These are phyloP conservation scores for Amaurobius ferox DNA, from an alignment of 2,888 invertebrate species.

Conservation along the genomic window DNA sequence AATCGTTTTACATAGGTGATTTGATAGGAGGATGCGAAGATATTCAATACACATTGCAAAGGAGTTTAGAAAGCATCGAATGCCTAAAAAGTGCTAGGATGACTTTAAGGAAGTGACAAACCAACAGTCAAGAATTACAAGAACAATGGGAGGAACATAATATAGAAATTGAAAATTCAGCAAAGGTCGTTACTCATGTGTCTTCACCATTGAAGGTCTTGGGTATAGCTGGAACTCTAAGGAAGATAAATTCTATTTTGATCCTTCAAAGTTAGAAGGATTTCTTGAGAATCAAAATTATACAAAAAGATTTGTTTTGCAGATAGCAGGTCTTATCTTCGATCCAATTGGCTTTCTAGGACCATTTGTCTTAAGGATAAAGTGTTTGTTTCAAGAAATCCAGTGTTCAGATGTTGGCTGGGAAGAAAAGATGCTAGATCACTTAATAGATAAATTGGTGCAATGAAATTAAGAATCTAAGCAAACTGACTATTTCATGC, in stretches of 20 bases:
- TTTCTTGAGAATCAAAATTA: not conserved
- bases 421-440: not conserved
- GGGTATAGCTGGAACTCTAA: not conserved
- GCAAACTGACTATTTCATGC: not conserved
- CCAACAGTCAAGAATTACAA: too few species aligned
- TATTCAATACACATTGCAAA: too few species aligned
- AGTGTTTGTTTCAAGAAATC: constrained; percentile 25
- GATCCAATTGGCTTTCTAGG: constrained; percentile 8
- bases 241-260: not conserved
- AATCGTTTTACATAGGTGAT: too few species aligned
- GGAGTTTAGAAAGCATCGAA: too few species aligned
- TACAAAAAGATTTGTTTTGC: not conserved
- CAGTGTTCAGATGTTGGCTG: not conserved
- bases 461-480: not conserved
- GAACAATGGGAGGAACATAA: too few species aligned
- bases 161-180: too few species aligned
- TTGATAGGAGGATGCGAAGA: too few species aligned
- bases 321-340: constrained; percentile 11
- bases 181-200: not conserved
- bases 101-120: too few species aligned
- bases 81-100: too few species aligned
- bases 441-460: not conserved
- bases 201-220: not conserved
- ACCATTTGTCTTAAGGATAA: constrained; percentile 4
- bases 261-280: not conserved